Conservation (phyloP, 2,888 invertebrate genomes). For the Acronicta aceris region DNA sequence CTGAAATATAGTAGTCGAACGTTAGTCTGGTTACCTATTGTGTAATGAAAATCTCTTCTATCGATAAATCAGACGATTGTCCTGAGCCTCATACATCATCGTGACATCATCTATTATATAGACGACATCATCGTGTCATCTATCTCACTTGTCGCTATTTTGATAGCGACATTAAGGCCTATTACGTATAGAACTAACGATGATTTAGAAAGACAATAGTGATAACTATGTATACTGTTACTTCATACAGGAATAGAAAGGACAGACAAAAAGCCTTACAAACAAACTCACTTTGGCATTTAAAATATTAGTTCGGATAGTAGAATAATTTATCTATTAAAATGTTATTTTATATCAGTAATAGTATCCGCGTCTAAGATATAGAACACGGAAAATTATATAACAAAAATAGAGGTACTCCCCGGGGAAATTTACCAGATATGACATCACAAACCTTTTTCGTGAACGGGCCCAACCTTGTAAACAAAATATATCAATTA, state of each 20-base stretch:
- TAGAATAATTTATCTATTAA: too few species aligned
- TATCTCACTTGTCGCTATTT: conserved; percentile 57
- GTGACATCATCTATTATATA: conserved; percentile 57
- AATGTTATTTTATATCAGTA: too few species aligned
- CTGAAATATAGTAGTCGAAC: conserved; percentile 8
- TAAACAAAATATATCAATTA: conserved; percentile 16
- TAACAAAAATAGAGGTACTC: background rate
- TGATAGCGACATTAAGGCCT: conserved; percentile 51
- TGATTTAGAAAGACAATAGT: conserved; percentile 51
- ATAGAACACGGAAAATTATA: background rate
- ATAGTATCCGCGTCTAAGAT: background rate
- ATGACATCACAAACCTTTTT: conserved; percentile 27
- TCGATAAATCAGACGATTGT: conserved; percentile 45
- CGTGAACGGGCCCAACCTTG: conserved; percentile 2
- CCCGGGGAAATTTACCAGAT: conserved; percentile 16
- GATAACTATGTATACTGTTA: conserved; percentile 37
- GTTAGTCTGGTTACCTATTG: conserved; percentile 33
- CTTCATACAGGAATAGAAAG: conserved; percentile 8
- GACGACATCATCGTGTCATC: conserved; percentile 51
- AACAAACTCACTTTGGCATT: too few species aligned
- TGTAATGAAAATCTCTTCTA: conserved; percentile 39
- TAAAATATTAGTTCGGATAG: too few species aligned
- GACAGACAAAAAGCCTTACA: conserved; percentile 3
- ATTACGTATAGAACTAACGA: conserved; percentile 47
- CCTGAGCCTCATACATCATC: conserved; percentile 41